Evolutionary conservation across 2,797 vertebrate species (phyloP).

Genomic region (Gobionotothen gibberifrons): DNA sequence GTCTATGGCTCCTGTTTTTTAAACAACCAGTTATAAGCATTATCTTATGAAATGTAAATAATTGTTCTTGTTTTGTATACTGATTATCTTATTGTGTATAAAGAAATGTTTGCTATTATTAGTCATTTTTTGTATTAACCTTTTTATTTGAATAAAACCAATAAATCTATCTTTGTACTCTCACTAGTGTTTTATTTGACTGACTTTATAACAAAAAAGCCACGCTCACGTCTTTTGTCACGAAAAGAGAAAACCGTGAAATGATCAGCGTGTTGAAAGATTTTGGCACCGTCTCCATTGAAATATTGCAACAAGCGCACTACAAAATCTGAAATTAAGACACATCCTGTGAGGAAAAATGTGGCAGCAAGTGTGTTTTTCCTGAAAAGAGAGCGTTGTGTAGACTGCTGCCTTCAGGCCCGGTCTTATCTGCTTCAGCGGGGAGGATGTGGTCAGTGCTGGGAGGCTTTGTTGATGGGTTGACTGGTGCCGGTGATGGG

Average conservation of each 20-base stretch:
- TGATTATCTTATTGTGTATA: slow-evolving; percentile 24
- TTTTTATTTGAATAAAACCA: slow-evolving; percentile 22
- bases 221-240: background rate
- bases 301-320: slow-evolving; percentile 64
- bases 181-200: background rate
- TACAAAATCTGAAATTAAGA: slow-evolving; percentile 62
- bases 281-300: slow-evolving; percentile 34
- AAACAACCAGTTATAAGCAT: slow-evolving; percentile 39
- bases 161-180: slow-evolving; percentile 29
- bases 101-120: background rate
- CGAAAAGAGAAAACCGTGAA: background rate
- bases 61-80: slow-evolving; percentile 19
- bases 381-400: slow-evolving; percentile 67
- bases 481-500: slow-evolving; percentile 69
- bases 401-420: slow-evolving; percentile 58
- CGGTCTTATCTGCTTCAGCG: slow-evolving; percentile 78
- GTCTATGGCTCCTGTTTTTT: background rate
- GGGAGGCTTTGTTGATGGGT: slow-evolving; percentile 69
- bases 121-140: background rate
- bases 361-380: slow-evolving; percentile 76
- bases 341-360: slow-evolving; percentile 80
- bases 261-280: slow-evolving; percentile 29
- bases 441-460: slow-evolving; percentile 84
- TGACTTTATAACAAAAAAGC: slow-evolving; percentile 4
- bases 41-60: slow-evolving; percentile 14